Evolutionary conservation across 2,113 vertebrate genomes (phyloP), one percentile per base, ranked within the genome.

Genomic region (Melanerpes formicivorus): DNA sequence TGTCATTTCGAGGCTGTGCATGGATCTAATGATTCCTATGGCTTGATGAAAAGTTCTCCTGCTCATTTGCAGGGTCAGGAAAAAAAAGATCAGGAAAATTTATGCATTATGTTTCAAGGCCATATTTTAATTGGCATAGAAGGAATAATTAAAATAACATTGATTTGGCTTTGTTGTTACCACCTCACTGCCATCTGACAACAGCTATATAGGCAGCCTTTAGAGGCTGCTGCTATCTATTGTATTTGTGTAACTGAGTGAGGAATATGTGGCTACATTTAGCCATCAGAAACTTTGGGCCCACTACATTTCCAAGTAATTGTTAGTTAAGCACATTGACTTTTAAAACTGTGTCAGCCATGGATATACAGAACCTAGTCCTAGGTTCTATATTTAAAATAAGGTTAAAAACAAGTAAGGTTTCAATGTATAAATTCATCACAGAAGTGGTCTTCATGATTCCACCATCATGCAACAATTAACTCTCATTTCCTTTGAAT

Each of bases 221-320:
- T 71, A 46, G 18, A 8, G 27, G 82, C 18, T 77, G 46, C 37
- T 90, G 30, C 4, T 93, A 66, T 52, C 58, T 90, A 25, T 66
- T 90, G 23, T 70, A 30, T 88, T 91, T 94, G 59, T 86, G 55
- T n/a, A 92, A 81, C 66, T 79, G 70, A 90, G 84, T 89, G 80
- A 40, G 37, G 25, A 86, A 60, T 78, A 64, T 63, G 60, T 80
- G 79, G n/a, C 50, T 63, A 63, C 34, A 27, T 30, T 87, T 70
- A 90, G 32, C 34, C 8, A 52, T 46, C 27, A 66, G 69, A 74
- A 82, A 60, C 5, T 52, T 83, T 67, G 27, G 7, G 12, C 17
- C 15, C 14, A 23, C 19, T 83, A 16, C 27, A 67, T 52, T 89
- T 93, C 56, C 60, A 87, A 46, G 13, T 37, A 54, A 48, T 19